Evolutionary conservation across 2,797 vertebrate species (phyloP), one percentile per base, ranked within the genome.

Genomic region (Esox lucius): DNA sequence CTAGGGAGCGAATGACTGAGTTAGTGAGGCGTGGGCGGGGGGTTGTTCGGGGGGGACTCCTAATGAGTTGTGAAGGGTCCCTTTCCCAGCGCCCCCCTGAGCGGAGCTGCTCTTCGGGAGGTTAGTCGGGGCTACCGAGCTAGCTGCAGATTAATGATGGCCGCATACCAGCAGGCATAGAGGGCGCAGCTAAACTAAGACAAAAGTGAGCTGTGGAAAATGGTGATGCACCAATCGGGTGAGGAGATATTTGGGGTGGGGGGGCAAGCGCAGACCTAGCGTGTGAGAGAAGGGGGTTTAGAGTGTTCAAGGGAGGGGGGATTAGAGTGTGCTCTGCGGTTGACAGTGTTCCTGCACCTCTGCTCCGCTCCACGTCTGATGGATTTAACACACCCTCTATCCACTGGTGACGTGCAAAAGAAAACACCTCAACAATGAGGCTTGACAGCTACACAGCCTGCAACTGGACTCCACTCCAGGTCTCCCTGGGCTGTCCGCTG

Each of bases 161-260:
- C 79, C 84, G 81, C 86, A 90, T 90, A 88, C 91, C 87, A 84
- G 81, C 78, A 76, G 79, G 87, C 71, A 72, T 81, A 80, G 71
- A 71, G 77, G 76, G 79, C 59, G 78, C 79, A 83, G 84, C 83
- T 81, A 82, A 84, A 80, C 81, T 90, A 91, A 92, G 87, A 93
- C 89, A 91, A 91, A 91, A 87, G 87, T 90, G 86, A 87, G 88
- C 90, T 77, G 79, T 85, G 87, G 86, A 89, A 91, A 93, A 92
- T 91, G 90, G 87, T 82, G 92, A 93, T 92, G 92, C 84, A 87
- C 83, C 78, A 80, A 80, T 88, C 84, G 85, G 33, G 65, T 35
- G 65, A 31, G 24, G 33, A 11, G 24, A 59, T 17, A 56, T 8
- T 33, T 48, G 0, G 3, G 19, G 31, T 2, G 7, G 15, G 31